Evolutionary conservation across 2,797 vertebrate genomes (phyloP).

Genomic region (Loriculus beryllinus): DNA sequence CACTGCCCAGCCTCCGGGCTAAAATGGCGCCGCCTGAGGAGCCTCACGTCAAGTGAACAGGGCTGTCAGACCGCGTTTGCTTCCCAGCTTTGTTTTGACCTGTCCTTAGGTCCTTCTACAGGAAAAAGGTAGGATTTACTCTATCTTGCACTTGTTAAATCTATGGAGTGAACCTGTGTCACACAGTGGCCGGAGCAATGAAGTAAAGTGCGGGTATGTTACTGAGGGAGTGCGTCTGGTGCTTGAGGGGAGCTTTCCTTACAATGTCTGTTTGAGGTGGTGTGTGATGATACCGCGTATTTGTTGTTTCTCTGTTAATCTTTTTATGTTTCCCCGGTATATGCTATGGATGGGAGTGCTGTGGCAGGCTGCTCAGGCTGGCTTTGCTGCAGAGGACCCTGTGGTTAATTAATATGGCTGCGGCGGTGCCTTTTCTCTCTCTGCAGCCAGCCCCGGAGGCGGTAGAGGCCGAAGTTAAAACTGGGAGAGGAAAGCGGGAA

Average conservation of each 20-base stretch:
- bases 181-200: not conserved
- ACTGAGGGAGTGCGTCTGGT: not conserved
- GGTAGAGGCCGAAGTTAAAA: not conserved
- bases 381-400: not conserved
- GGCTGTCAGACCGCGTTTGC: not conserved
- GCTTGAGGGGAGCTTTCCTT: not conserved
- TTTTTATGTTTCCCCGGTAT: accelerated
- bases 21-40: accelerated
- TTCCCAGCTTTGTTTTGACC: accelerated
- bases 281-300: accelerated
- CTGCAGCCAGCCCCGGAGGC: not conserved
- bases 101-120: not conserved
- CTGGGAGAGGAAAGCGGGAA: not conserved
- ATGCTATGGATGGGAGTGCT: accelerated
- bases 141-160: accelerated
- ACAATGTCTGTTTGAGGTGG: accelerated
- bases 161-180: not conserved
- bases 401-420: not conserved
- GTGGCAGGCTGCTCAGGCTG: too few relatives aligned
- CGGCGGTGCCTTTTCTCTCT: not conserved
- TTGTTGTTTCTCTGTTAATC: accelerated
- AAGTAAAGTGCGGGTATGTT: accelerated
- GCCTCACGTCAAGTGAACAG: accelerated
- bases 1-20: not conserved
- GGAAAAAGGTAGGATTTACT: not conserved